Evolutionary conservation across 2,113 vertebrate species (phyloP).

Genomic region (Potamarius usumacintae): DNA sequence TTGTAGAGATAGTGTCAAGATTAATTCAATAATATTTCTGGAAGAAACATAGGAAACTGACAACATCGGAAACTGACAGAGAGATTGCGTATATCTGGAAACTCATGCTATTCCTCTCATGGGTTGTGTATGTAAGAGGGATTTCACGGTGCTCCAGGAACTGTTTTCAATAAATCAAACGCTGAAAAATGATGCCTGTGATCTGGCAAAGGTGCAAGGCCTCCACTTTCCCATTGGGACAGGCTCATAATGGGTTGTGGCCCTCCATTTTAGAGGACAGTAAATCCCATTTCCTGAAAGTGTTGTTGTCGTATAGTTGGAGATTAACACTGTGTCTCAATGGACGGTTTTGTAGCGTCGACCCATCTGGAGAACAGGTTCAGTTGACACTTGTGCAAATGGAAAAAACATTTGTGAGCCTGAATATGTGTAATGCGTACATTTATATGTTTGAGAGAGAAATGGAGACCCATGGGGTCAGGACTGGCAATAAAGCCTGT

Average conservation of each 20-base stretch:
- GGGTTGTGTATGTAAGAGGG: slow-evolving; percentile 23
- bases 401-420: slow-evolving; percentile 36
- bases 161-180: slow-evolving; percentile 10
- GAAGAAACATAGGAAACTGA: neutral
- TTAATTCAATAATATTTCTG: neutral
- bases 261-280: slow-evolving; percentile 20
- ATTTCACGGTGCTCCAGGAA: neutral
- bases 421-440: slow-evolving; percentile 6
- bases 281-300: slow-evolving; percentile 35
- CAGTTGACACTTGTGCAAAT: slow-evolving; percentile 41
- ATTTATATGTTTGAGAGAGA: neutral
- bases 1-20: neutral
- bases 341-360: slow-evolving; percentile 18
- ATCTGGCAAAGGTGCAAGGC: slow-evolving; percentile 37
- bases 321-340: slow-evolving; percentile 29
- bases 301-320: slow-evolving; percentile 45
- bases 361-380: slow-evolving; percentile 53
- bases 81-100: neutral
- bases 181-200: slow-evolving; percentile 26
- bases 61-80: slow-evolving; percentile 26
- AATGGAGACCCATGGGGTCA: neutral
- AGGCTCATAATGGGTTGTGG: slow-evolving; percentile 35
- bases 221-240: slow-evolving; percentile 21
- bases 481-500: neutral
- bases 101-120: slow-evolving; percentile 27